Evolutionary conservation across 2,113 vertebrate genomes (phyloP).

Genomic region (Potamarius usumacintae): DNA sequence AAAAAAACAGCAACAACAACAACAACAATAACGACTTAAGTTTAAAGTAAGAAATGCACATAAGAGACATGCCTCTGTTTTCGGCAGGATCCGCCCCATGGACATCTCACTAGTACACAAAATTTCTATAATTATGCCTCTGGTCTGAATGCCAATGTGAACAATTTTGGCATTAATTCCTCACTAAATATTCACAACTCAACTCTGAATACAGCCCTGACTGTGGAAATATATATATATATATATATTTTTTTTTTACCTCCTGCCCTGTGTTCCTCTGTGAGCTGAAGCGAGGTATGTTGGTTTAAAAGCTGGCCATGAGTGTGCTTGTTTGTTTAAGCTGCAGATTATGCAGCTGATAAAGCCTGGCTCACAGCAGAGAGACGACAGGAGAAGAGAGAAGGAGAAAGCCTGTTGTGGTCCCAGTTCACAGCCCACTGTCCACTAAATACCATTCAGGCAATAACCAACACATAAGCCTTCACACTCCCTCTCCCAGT

Average conservation of each 20-base stretch:
- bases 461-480: constrained; percentile 44
- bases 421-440: constrained; percentile 32
- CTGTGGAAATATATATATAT: not conserved
- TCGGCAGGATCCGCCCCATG: not conserved
- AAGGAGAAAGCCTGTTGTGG: constrained; percentile 20
- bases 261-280: constrained; percentile 17
- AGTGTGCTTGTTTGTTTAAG: constrained; percentile 46
- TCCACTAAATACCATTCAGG: constrained; percentile 38
- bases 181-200: not conserved
- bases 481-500: constrained; percentile 46
- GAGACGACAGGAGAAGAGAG: not conserved
- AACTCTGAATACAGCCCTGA: not conserved
- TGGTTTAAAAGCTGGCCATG: constrained; percentile 50
- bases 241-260: not conserved
- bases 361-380: constrained; percentile 33
- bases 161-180: not conserved
- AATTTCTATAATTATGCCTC: not conserved
- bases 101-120: not conserved
- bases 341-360: constrained; percentile 50
- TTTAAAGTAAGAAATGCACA: not conserved
- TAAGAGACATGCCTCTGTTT: not conserved
- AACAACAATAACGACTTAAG: not conserved
- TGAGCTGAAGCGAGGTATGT: constrained; percentile 30
- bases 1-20: not conserved
- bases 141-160: not conserved